Evolutionary conservation across 2,113 vertebrate genomes (phyloP).

Genomic region (Alexandromys fortis): DNA sequence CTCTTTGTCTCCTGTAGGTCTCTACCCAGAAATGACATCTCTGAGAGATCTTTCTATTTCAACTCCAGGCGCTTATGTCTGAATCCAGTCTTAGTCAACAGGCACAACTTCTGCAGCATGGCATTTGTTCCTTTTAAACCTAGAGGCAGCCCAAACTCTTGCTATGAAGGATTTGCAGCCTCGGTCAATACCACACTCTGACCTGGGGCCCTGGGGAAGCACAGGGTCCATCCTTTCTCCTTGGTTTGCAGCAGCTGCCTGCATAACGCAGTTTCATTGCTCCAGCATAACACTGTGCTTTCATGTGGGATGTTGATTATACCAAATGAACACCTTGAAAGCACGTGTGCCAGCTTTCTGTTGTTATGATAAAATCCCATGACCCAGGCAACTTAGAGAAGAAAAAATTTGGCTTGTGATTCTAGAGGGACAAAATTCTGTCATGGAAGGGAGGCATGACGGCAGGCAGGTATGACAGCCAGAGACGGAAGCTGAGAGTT

Average conservation of each 20-base stretch:
- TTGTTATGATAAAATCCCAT: background rate
- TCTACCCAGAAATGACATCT: background rate
- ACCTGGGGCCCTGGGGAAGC: background rate
- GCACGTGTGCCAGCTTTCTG: background rate
- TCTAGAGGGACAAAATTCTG: background rate
- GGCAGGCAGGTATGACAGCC: background rate
- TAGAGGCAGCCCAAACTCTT: background rate
- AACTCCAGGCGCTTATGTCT: background rate
- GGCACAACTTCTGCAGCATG: background rate
- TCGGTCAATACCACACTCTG: background rate
- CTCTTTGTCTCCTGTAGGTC: background rate
- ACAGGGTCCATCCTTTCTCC: background rate
- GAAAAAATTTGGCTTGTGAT: background rate
- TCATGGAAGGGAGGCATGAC: background rate
- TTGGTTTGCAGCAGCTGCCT: background rate
- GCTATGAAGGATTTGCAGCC: too few relatives aligned
- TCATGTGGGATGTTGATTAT: background rate
- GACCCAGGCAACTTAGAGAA: background rate
- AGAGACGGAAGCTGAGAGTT: background rate
- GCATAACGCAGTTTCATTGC: background rate
- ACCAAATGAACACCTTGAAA: background rate
- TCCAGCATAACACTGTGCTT: rapidly evolving
- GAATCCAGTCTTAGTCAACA: background rate
- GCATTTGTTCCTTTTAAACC: background rate
- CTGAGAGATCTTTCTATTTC: background rate